A percentile compares a stretch with the other conserved stretches of the same genome.
These are phyloP conservation scores for Hemichromis elongatus DNA, from an alignment of 2,113 vertebrate species.

Conservation along the genomic window DNA sequence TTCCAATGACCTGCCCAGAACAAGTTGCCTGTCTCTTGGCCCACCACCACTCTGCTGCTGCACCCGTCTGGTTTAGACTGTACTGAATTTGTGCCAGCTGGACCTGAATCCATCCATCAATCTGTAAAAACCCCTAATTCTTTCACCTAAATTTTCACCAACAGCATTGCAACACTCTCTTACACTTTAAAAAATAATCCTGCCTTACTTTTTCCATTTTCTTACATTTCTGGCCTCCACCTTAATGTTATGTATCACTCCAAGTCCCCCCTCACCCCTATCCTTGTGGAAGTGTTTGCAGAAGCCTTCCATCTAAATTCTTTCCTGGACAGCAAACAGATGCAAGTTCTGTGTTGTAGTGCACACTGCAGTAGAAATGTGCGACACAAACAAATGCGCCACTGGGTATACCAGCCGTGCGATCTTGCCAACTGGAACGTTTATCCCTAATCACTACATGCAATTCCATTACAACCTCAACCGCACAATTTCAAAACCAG, in stretches of 20 bases:
- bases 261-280: not conserved
- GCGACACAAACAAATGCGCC: not conserved
- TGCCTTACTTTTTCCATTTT: not conserved
- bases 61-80: constrained; percentile 23
- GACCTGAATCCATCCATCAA: constrained; percentile 26
- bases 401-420: constrained; percentile 4
- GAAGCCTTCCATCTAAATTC: constrained; percentile 5
- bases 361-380: not conserved
- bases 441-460: constrained; percentile 43
- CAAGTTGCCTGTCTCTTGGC: constrained; percentile 9
- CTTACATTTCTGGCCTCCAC: not conserved
- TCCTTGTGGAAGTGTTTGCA: not conserved
- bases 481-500: constrained; percentile 29
- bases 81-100: constrained; percentile 14
- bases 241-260: not conserved
- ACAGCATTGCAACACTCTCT: not conserved
- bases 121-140: not conserved
- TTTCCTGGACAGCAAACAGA: constrained; percentile 52
- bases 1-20: constrained; percentile 41
- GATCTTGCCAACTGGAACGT: constrained; percentile 36
- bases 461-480: constrained; percentile 38
- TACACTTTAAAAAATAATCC: not conserved
- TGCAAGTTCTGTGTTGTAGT: constrained; percentile 10
- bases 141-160: constrained; percentile 7
- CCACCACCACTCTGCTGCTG: not conserved